Evolutionary conservation across 2,113 vertebrate genomes (phyloP).

Genomic region (Corynorhinus townsendii): DNA sequence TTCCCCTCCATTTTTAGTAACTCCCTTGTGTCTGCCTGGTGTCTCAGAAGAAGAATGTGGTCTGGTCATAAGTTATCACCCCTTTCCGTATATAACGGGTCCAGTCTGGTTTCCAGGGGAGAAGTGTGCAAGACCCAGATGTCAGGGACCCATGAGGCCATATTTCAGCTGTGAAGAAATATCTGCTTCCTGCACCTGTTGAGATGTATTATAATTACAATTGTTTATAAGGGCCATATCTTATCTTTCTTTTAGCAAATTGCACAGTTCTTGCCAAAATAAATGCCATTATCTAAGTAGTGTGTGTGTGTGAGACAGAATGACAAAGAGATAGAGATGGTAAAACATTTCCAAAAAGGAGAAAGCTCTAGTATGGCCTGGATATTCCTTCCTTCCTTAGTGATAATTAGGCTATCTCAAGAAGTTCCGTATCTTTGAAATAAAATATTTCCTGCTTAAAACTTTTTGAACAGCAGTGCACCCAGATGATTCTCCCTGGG

Average conservation of each 20-base stretch:
- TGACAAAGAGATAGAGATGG: neutral
- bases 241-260: constrained; percentile 24
- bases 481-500: neutral
- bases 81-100: neutral
- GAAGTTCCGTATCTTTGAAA: neutral
- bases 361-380: neutral
- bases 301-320: neutral
- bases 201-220: neutral
- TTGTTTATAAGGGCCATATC: neutral
- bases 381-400: neutral
- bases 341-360: neutral
- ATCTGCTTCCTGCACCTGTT: neutral
- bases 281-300: neutral
- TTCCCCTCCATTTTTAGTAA: neutral
- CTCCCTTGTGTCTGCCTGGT: neutral
- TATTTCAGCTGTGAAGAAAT: constrained; percentile 6
- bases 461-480: neutral
- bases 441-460: neutral
- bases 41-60: neutral
- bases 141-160: neutral
- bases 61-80: neutral
- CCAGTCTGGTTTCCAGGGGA: neutral
- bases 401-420: neutral
- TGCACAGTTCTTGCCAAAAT: constrained; percentile 49
- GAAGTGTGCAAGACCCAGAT: neutral